phyloP scores from a whole-genome alignment of 2,113 vertebrate species.

The Elephas maximus region DNA sequence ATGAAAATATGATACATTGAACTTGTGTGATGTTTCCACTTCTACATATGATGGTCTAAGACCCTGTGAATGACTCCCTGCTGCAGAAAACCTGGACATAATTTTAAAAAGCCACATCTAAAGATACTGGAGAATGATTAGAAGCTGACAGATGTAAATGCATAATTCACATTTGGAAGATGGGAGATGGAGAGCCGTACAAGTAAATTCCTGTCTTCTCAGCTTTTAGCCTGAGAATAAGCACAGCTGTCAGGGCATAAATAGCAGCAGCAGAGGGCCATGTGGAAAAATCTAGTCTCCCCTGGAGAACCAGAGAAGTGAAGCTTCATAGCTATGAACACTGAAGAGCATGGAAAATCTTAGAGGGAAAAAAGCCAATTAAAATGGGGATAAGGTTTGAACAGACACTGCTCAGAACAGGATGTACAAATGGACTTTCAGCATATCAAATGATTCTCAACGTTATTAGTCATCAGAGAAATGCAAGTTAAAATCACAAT shows the following conservation, averaged over 20 bases:
- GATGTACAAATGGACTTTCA: not conserved
- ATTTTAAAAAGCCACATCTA: not conserved
- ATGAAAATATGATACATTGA: not conserved
- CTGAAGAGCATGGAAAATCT: not conserved
- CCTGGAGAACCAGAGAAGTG: not conserved
- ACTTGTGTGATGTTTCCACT: not conserved
- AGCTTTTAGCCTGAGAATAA: not conserved
- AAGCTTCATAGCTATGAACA: not conserved
- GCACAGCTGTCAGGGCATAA: too few species aligned
- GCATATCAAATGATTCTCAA: not conserved
- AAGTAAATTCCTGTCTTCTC: too few species aligned
- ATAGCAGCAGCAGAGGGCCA: not conserved
- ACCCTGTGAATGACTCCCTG: not conserved
- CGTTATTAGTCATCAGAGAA: not conserved
- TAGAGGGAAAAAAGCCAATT: not conserved
- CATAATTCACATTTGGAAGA: not conserved
- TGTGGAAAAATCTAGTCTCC: not conserved
- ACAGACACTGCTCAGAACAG: not conserved
- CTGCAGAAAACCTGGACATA: not conserved
- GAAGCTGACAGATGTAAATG: not conserved
- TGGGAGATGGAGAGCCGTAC: not conserved
- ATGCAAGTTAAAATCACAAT: not conserved
- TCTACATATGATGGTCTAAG: not conserved
- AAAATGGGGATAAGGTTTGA: not conserved
- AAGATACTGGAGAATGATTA: not conserved